phyloP scores from a whole-genome alignment of 2,113 vertebrate species.

The Alexandromys fortis region DNA sequence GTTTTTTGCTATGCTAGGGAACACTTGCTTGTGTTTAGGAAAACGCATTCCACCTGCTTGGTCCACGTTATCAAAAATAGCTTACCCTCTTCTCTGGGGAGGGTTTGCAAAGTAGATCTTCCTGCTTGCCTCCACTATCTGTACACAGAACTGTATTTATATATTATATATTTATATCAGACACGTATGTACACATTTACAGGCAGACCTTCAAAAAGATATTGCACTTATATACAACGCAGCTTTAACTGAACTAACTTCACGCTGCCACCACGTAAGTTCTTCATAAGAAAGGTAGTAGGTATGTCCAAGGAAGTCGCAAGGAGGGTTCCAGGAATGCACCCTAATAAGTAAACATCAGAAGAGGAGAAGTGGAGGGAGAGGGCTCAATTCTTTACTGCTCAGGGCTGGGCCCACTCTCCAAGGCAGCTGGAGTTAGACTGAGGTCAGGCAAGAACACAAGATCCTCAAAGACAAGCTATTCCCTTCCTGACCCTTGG shows the following conservation, averaged over 20 bases:
- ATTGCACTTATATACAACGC: constrained; percentile 88
- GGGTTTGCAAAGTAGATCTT: constrained; percentile 74
- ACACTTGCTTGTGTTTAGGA: not conserved
- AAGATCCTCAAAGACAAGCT: not conserved
- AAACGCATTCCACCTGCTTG: constrained; percentile 48
- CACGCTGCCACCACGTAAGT: constrained; percentile 71
- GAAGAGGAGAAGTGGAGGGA: not conserved
- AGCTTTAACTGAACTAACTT: constrained; percentile 80
- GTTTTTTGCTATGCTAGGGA: not conserved
- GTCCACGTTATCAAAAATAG: constrained; percentile 67
- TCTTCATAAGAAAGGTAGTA: constrained; percentile 85
- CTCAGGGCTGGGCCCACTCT: not conserved
- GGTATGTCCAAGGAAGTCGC: constrained; percentile 49
- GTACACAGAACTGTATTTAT: constrained; percentile 80
- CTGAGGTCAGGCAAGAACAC: not conserved
- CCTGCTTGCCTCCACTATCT: constrained; percentile 72
- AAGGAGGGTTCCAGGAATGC: constrained; percentile 67
- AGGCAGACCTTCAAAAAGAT: constrained; percentile 84
- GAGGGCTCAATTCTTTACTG: not conserved
- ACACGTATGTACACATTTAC: constrained; percentile 90
- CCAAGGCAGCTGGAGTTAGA: not conserved
- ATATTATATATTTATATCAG: constrained; percentile 84
- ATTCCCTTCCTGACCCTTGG: not conserved
- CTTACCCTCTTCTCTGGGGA: constrained; percentile 58
- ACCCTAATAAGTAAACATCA: constrained; percentile 73